Conservation (phyloP, 64 coral and sea anemone genomes). For the Astreopora myriophthalma region DNA sequence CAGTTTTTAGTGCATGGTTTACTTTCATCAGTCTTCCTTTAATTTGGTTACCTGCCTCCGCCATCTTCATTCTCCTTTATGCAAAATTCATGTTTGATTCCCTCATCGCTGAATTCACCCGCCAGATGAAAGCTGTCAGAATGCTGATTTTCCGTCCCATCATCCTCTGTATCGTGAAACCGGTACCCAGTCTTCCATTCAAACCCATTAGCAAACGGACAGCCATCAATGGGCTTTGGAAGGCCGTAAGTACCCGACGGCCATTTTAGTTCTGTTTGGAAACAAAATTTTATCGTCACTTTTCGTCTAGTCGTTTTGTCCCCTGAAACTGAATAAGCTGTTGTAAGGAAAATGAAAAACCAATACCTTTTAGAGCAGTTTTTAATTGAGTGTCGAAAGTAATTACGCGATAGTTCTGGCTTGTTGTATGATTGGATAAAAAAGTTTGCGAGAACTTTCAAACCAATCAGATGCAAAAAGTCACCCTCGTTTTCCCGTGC, state of each 20-base stretch:
- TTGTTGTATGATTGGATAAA: too few species aligned
- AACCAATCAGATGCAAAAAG: too few species aligned
- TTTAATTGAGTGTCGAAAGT: too few species aligned
- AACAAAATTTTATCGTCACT: not conserved
- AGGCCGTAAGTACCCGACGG: constrained; percentile 91
- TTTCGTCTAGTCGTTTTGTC: too few species aligned
- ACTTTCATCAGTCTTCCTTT: not conserved
- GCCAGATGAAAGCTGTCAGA: constrained; percentile 94
- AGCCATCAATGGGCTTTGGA: constrained; percentile 78
- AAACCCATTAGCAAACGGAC: constrained; percentile 77
- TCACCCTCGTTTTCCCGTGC: too few species aligned
- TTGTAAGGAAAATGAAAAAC: too few species aligned
- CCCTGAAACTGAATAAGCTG: too few species aligned
- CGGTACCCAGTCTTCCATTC: constrained; percentile 88
- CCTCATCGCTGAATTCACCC: constrained; percentile 96
- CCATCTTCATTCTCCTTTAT: constrained; percentile 84
- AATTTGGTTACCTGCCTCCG: constrained; percentile 72
- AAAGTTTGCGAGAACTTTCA: too few species aligned
- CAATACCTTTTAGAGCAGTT: too few species aligned
- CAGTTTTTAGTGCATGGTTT: too few species aligned
- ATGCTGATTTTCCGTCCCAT: constrained; percentile 92
- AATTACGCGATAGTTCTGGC: too few species aligned
- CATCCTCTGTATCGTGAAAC: constrained; percentile 98
- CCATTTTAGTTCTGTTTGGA: constrained; percentile 64
- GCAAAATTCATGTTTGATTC: constrained; percentile 95